A percentile compares a stretch with the other conserved stretches of the same genome.
phyloP scores from a whole-genome alignment of 2,888 invertebrate species.

The Hymenopus coronatus region DNA sequence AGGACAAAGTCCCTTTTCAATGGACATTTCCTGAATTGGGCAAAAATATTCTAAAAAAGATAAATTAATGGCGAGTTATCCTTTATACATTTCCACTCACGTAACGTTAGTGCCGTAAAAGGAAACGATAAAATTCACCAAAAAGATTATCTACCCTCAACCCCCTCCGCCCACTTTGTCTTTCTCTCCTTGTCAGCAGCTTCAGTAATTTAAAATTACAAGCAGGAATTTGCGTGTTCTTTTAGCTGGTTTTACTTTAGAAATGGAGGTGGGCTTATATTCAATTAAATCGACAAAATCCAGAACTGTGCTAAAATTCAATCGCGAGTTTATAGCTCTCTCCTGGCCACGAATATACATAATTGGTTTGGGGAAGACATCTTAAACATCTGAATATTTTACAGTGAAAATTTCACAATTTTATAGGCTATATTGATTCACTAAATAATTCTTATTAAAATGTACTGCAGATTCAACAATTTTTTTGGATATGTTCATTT shows the following conservation, averaged over 20 bases:
- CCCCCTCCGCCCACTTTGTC: background rate
- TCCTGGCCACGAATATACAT: too few relatives aligned
- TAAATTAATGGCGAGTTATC: slow-evolving; percentile 7
- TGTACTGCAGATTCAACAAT: too few relatives aligned
- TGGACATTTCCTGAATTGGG: slow-evolving; percentile 12
- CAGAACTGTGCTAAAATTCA: too few relatives aligned
- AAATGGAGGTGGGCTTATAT: background rate
- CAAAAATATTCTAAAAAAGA: slow-evolving; percentile 12
- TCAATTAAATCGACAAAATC: too few relatives aligned
- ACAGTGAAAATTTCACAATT: too few relatives aligned
- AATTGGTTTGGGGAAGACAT: too few relatives aligned
- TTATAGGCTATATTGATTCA: too few relatives aligned
- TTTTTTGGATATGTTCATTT: too few relatives aligned
- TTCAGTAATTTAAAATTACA: background rate
- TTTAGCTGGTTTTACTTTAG: background rate
- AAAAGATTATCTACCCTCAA: background rate
- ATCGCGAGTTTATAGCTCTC: too few relatives aligned
- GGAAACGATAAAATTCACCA: background rate
- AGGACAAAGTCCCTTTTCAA: slow-evolving; percentile 18
- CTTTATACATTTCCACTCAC: background rate
- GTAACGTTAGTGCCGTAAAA: background rate
- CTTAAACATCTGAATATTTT: too few relatives aligned
- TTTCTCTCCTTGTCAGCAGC: background rate
- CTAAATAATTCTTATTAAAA: too few relatives aligned
- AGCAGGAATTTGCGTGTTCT: background rate